Percentiles rank a stretch among this genome's conserved stretches.
phyloP scores from a whole-genome alignment of 2,888 invertebrate genomes.

The Cactoblastis cactorum region DNA sequence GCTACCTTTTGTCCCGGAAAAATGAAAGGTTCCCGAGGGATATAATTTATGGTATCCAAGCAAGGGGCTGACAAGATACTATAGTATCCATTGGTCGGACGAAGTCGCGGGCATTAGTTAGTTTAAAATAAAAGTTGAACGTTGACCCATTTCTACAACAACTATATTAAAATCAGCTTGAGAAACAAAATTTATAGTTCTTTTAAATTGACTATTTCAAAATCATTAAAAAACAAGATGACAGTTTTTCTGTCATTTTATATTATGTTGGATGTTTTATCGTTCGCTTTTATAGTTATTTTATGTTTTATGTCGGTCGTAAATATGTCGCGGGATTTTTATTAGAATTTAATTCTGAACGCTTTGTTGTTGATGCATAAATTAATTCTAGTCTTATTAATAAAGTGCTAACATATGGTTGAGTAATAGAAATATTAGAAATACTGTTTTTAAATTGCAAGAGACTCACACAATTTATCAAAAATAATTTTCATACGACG shows the following conservation, averaged over 20 bases:
- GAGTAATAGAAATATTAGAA: not conserved
- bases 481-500: no score
- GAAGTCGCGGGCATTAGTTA: no score
- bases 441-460: not conserved
- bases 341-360: not conserved
- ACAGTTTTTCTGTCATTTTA: constrained; percentile 11
- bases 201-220: constrained; percentile 17
- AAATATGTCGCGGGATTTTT: constrained; percentile 1
- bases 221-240: constrained; percentile 10
- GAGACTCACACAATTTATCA: no score
- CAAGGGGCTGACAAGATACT: no score
- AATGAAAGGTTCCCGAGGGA: no score
- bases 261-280: constrained; percentile 13
- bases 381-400: not conserved
- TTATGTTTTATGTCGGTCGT: constrained; percentile 11
- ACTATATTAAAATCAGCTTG: constrained; percentile 16
- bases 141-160: constrained; percentile 22
- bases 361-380: not conserved
- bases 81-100: no score
- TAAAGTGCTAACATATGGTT: not conserved
- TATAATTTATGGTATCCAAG: no score
- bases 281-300: constrained; percentile 7
- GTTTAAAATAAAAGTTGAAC: no score
- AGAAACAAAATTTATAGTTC: constrained; percentile 16
- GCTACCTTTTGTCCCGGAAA: no score